Evolutionary conservation across 2,113 vertebrate genomes (phyloP).

Genomic region (Erythrolamprus reginae): DNA sequence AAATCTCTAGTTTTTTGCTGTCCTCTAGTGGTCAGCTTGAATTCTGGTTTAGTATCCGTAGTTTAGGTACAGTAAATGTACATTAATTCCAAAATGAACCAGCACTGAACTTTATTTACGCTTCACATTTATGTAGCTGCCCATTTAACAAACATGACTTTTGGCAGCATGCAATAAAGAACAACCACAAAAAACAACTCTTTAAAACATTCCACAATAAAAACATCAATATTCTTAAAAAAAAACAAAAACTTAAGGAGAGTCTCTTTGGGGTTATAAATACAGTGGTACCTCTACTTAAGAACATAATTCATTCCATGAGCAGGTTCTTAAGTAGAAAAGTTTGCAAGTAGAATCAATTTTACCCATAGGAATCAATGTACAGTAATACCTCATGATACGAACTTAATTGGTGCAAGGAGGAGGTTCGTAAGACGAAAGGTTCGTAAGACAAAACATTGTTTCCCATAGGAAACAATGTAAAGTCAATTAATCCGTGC

Average conservation of each 20-base stretch:
- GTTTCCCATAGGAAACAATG: no score
- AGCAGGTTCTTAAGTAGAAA: no score
- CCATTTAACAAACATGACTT: background rate
- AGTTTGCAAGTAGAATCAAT: no score
- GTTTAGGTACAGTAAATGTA: background rate
- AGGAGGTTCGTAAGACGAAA: no score
- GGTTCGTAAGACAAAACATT: no score
- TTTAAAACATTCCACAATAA: background rate
- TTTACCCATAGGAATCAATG: no score
- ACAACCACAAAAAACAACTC: background rate
- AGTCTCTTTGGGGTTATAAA: background rate
- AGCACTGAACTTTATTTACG: background rate
- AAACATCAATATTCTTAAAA: background rate
- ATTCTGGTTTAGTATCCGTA: background rate
- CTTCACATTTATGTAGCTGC: background rate
- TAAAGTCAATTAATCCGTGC: no score
- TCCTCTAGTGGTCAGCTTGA: background rate
- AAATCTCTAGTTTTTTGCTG: background rate
- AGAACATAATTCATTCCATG: no score
- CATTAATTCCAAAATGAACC: background rate
- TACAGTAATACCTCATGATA: no score
- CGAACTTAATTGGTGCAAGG: no score
- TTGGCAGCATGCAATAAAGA: background rate
- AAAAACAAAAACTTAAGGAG: background rate
- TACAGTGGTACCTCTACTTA: no score